Evolutionary conservation across 2,888 invertebrate species (phyloP).

Genomic region (Nymphalis c-album): DNA sequence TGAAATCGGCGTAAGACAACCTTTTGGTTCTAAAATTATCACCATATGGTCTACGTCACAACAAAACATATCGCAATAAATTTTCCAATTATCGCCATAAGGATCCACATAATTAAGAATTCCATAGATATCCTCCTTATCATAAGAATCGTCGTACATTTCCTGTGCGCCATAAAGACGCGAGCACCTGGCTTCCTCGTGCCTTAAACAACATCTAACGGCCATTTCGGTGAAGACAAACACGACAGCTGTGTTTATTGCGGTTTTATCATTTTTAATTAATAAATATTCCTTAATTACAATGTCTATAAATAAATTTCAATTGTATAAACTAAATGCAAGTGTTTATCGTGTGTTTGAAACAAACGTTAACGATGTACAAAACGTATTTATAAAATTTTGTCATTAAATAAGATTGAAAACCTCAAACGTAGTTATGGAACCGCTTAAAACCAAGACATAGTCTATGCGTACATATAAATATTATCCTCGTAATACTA

Average conservation of each 20-base stretch:
- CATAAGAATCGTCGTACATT: slow-evolving; percentile 35
- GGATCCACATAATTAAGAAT: slow-evolving; percentile 16
- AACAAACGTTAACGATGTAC: too few relatives aligned
- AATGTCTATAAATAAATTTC: too few relatives aligned
- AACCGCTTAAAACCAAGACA: too few relatives aligned
- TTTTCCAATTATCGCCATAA: slow-evolving; percentile 27
- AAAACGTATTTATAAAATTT: too few relatives aligned
- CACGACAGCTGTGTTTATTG: slow-evolving; percentile 24
- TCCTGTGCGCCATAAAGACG: slow-evolving; percentile 40
- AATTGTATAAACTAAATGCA: too few relatives aligned
- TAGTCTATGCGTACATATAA: too few relatives aligned
- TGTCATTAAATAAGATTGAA: too few relatives aligned
- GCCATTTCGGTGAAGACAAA: slow-evolving; percentile 11
- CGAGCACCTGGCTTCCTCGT: slow-evolving; percentile 42
- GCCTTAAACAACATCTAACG: slow-evolving; percentile 22
- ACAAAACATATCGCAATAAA: slow-evolving; percentile 9
- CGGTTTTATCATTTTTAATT: neutral
- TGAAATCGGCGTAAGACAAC: too few relatives aligned
- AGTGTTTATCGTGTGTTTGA: too few relatives aligned
- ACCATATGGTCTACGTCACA: neutral
- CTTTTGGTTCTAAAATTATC: neutral
- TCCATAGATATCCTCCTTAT: slow-evolving; percentile 31
- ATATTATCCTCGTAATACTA: too few relatives aligned
- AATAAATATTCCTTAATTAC: too few relatives aligned
- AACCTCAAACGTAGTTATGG: too few relatives aligned